Base-by-base conservation (phyloP, 2,797 vertebrate species). In the Onychomys arenicola region DNA sequence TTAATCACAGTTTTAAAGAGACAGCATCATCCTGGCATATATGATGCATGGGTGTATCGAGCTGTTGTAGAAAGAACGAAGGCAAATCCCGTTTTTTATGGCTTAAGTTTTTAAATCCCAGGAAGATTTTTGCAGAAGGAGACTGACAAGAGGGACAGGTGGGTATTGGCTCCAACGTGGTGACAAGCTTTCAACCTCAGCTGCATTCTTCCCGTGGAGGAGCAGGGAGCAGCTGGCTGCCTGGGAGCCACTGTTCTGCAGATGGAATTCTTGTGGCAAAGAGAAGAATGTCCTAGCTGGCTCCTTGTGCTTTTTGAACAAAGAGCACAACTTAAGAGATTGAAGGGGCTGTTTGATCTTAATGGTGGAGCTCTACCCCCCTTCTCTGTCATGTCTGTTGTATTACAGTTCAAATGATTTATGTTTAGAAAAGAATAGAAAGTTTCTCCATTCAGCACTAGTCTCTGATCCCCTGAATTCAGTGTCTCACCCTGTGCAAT, bases 141-240 rank as follows among this genome's bases (percentile, higher is more conserved):
- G 98, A 98, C 98, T 99, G 99, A 99, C 98, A 97, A 97, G 98
- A 98, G 97, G 97, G 98, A 99, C 98, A 99, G 99, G 98, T 99
- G 99, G 98, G 77, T 98, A 0, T 0, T 32, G 96, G 98, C 98
- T 98, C 98, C 98, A 95, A 96, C 63, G 85, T 98, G 98, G 98
- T 98, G 98, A 98, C 98, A 98, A 97, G 98, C 98, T 98, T 98
- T 98, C 96, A 90, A 97, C 98, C 98, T 98, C 98, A 92, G 96
- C 95, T 96, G 94, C 98, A 97, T 99, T 99, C 98, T 98, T 98
- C 96, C 90, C 96, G 95, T 95, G 95, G 97, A 98, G 98, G 97
- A 98, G 98, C 92, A 89, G 96, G 0, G 81, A 96, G 98, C 99
- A 99, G 98, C 98, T 98, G 99, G 97, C 97, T 95, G 98, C 85